Evolutionary conservation across 2,797 vertebrate genomes (phyloP), one percentile per base, ranked within the genome.

Genomic region (Gila robusta): DNA sequence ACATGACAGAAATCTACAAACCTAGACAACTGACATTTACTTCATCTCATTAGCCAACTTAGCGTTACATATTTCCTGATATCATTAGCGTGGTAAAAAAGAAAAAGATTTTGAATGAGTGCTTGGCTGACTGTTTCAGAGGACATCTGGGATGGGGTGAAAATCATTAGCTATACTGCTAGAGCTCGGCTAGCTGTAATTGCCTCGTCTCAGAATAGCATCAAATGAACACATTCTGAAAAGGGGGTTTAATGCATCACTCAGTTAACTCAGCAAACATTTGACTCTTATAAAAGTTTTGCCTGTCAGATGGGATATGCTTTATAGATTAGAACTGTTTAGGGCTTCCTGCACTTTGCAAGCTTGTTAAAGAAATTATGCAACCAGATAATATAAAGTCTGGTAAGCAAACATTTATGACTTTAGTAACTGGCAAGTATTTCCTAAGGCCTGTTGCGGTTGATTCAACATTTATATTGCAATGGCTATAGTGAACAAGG

Each of bases 241-340:
- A 83, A 91, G 79, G 87, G 47, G 81, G 77, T 88, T 37, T 6
- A 80, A 83, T 79, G 39, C 79, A 70, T 73, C 83, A 85, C 86
- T 81, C 80, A 87, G 81, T 88, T 86, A 87, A 89, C 74, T 79
- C 86, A 88, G 82, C 74, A 78, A 90, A 90, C 16, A 80, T 90
- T 82, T 89, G 81, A 91, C 72, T 89, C 86, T 90, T 88, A 86
- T 92, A 88, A 88, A 85, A 82, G 78, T 88, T 66, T 12, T 86
- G 66, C 78, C 79, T 89, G 67, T 71, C 73, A 69, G 90, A 69
- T 56, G 87, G 87, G 79, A 91, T 89, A 86, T 90, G 41, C 16
- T 94, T 92, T 92, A 91, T 67, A 83, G 47, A 49, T 49, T 49
- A 49, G 78, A 87, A 91, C 88, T 90, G 84, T 91, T 91, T 87